These are phyloP conservation scores for Thamnophis sirtalis DNA, from an alignment of 2,113 vertebrate genomes.

Conservation along the genomic window DNA sequence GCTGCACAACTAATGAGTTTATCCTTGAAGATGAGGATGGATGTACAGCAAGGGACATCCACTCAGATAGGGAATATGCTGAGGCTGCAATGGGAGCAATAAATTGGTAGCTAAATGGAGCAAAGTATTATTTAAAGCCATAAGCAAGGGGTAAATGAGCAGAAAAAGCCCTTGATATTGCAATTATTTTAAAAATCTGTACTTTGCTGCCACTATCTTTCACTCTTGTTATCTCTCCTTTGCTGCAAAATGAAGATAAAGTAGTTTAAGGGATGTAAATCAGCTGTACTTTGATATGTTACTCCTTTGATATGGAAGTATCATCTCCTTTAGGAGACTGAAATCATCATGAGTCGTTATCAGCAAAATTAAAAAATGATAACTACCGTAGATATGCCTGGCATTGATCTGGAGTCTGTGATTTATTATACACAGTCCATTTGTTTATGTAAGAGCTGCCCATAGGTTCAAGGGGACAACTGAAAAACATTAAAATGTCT, in stretches of 20 bases:
- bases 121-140: neutral
- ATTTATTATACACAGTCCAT: neutral
- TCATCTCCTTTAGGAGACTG: neutral
- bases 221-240: neutral
- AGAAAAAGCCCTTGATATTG: neutral
- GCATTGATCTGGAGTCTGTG: neutral
- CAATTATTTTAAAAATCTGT: neutral
- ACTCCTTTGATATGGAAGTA: neutral
- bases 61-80: neutral
- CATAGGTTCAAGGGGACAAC: neutral
- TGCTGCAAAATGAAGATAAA: neutral
- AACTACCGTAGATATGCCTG: neutral
- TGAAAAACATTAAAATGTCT: neutral
- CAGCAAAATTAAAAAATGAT: neutral
- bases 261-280: neutral
- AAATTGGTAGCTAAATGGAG: neutral
- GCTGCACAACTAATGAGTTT: neutral
- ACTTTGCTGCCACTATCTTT: neutral
- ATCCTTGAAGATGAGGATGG: neutral
- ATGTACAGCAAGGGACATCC: neutral
- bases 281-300: neutral
- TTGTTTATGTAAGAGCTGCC: neutral
- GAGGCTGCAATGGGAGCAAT: neutral
- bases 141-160: neutral
- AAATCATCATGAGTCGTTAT: neutral